A percentile compares a stretch with the other conserved stretches of the same genome.
These are phyloP conservation scores for Falco rusticolus DNA, from an alignment of 2,797 vertebrate species.

Conservation along the genomic window DNA sequence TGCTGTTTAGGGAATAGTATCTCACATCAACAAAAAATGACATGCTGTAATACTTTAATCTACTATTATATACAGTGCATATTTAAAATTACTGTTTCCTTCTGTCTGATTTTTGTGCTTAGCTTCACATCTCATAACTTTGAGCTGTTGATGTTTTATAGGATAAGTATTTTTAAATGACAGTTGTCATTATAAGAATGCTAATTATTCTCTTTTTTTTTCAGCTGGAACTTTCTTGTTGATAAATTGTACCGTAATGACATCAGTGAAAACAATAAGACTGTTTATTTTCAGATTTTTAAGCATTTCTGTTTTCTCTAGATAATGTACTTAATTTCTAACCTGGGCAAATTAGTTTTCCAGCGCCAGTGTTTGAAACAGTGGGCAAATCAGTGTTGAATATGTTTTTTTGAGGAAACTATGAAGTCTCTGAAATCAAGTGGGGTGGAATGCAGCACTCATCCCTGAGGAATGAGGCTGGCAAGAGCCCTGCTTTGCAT, in stretches of 20 bases:
- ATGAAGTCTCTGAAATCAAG: background rate
- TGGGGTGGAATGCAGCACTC: background rate
- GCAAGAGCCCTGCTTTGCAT: background rate
- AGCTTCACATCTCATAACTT: background rate
- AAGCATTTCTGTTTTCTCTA: background rate
- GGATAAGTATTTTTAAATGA: background rate
- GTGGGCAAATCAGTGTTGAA: background rate
- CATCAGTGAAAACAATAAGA: background rate
- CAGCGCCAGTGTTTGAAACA: background rate
- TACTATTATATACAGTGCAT: background rate
- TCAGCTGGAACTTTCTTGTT: background rate
- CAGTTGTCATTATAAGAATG: background rate
- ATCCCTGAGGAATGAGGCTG: background rate
- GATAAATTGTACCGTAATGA: background rate
- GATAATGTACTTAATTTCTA: background rate
- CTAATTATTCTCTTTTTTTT: background rate
- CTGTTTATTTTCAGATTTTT: background rate
- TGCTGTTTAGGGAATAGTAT: background rate
- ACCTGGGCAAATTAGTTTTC: background rate
- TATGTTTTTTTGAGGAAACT: background rate
- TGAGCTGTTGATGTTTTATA: constrained; percentile 7
- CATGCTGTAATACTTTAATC: background rate
- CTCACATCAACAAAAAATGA: background rate
- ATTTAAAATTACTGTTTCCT: constrained; percentile 6
- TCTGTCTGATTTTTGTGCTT: background rate